These are phyloP conservation scores for Aplocera efformata DNA, from an alignment of 2,888 invertebrate species.

Conservation along the genomic window DNA sequence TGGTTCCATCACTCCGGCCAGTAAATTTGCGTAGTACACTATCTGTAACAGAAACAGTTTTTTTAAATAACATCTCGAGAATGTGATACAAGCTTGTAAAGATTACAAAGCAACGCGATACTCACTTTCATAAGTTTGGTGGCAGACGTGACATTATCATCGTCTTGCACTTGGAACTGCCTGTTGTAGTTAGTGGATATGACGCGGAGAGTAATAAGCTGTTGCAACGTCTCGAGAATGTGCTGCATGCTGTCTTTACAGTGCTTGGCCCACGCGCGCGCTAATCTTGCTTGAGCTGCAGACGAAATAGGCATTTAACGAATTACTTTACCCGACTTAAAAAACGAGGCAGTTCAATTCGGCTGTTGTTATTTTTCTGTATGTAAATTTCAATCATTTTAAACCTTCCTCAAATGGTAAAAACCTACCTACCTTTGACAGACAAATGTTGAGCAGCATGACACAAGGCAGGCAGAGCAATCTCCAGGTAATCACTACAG, in stretches of 20 bases:
- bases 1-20: slow-evolving; percentile 89
- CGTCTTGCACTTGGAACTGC: slow-evolving; percentile 90
- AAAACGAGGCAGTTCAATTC: no score
- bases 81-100: no score
- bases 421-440: slow-evolving; percentile 79
- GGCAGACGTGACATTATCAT: slow-evolving; percentile 89
- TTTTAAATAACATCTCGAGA: no score
- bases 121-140: slow-evolving; percentile 92
- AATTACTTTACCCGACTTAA: no score
- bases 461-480: slow-evolving; percentile 88
- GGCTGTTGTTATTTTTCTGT: no score
- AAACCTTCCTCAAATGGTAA: no score
- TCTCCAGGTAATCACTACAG: slow-evolving; percentile 90
- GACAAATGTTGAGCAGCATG: slow-evolving; percentile 88
- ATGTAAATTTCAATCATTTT: no score
- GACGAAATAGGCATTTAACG: neutral
- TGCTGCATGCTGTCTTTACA: slow-evolving; percentile 83
- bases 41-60: slow-evolving; percentile 78
- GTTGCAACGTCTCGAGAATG: slow-evolving; percentile 90
- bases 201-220: slow-evolving; percentile 91
- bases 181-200: slow-evolving; percentile 87
- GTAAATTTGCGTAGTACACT: slow-evolving; percentile 92
- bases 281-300: slow-evolving; percentile 87
- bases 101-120: neutral
- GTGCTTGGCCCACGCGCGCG: slow-evolving; percentile 88